A percentile compares a stretch with the other conserved stretches of the same genome.
These are phyloP conservation scores for Zootermopsis nevadensis DNA, from an alignment of 2,888 invertebrate genomes.

Conservation along the genomic window DNA sequence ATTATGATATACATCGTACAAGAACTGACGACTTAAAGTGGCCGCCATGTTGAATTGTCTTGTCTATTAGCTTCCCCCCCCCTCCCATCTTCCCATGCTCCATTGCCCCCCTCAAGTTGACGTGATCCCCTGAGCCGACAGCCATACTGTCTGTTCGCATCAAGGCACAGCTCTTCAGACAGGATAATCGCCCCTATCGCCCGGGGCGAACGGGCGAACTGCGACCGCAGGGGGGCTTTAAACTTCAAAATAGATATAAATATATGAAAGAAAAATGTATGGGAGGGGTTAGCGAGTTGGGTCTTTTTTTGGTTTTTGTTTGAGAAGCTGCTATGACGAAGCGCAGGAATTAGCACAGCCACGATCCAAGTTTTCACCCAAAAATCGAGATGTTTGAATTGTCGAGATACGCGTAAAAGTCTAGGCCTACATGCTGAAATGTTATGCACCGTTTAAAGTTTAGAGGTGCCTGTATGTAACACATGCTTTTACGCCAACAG, in stretches of 20 bases:
- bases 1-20: neutral
- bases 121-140: conserved; percentile 42
- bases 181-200: neutral
- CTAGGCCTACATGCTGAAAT: no score
- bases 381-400: no score
- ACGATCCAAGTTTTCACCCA: no score
- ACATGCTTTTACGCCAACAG: no score
- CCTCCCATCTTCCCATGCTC: neutral
- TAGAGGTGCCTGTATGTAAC: no score
- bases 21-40: conserved; percentile 31
- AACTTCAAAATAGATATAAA: conserved; percentile 16
- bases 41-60: conserved; percentile 1
- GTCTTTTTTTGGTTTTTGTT: no score
- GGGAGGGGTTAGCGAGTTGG: neutral
- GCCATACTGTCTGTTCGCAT: conserved; percentile 42
- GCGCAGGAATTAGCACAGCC: no score
- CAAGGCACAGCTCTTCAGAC: neutral
- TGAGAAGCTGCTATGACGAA: no score
- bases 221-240: conserved; percentile 10
- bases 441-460: no score
- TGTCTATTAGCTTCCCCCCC: no score
- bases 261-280: no score
- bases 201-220: neutral
- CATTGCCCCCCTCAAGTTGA: neutral
- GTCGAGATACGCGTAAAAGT: no score